phyloP scores from a whole-genome alignment of 2,888 invertebrate species.

The Charanyca ferruginea region DNA sequence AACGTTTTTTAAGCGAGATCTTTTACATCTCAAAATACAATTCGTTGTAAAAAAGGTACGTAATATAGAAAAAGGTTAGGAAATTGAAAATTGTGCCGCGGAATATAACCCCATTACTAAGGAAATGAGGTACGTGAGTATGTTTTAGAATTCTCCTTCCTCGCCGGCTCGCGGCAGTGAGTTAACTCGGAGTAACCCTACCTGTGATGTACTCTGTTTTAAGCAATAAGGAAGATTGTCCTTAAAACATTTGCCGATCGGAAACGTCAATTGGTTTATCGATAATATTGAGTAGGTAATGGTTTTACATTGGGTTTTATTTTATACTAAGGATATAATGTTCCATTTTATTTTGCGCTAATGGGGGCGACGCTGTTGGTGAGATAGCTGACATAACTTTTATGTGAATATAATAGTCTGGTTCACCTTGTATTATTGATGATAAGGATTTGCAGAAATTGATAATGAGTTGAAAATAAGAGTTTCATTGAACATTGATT shows the following conservation, averaged over 20 bases:
- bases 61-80: slow-evolving; percentile 87
- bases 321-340: slow-evolving; percentile 21
- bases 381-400: neutral
- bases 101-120: slow-evolving; percentile 89
- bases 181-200: slow-evolving; percentile 53
- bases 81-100: slow-evolving; percentile 90
- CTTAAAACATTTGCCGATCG: slow-evolving; percentile 46
- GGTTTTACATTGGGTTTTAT: slow-evolving; percentile 16
- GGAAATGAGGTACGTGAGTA: slow-evolving; percentile 90
- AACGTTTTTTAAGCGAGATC: slow-evolving; percentile 64
- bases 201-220: slow-evolving; percentile 53
- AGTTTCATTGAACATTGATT: neutral
- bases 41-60: slow-evolving; percentile 78
- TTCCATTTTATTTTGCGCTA: slow-evolving; percentile 15
- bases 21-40: slow-evolving; percentile 72
- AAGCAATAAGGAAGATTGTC: slow-evolving; percentile 55
- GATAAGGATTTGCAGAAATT: neutral
- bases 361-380: neutral
- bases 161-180: slow-evolving; percentile 48
- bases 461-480: neutral
- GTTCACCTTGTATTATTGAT: neutral
- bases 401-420: neutral
- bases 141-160: slow-evolving; percentile 81
- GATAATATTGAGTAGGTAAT: slow-evolving; percentile 43
- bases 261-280: slow-evolving; percentile 51